A percentile compares a stretch with the other conserved stretches of the same genome.
These are phyloP conservation scores for Macrobrachium rosenbergii DNA, from an alignment of 1,140 invertebrate genomes.

Conservation along the genomic window DNA sequence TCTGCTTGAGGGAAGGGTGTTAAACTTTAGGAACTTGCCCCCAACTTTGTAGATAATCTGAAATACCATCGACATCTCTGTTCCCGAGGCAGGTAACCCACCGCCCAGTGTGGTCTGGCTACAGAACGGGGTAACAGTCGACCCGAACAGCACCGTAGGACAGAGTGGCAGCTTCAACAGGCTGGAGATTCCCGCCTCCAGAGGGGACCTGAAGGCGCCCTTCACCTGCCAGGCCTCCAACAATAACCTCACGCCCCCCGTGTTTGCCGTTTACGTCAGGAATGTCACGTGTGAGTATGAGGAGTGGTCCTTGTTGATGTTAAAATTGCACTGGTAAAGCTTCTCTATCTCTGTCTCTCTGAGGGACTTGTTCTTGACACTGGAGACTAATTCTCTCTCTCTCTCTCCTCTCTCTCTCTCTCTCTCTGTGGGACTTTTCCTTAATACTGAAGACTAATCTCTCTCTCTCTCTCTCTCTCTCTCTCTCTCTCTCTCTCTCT, in stretches of 20 bases:
- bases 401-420: too few relatives aligned
- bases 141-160: constrained; percentile 57
- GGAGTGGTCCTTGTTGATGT: background rate
- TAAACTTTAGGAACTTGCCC: too few relatives aligned
- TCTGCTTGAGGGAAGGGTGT: too few relatives aligned
- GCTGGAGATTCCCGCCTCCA: constrained; percentile 64
- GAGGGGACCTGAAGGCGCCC: constrained; percentile 83
- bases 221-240: constrained; percentile 89
- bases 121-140: constrained; percentile 56
- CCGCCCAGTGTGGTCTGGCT: constrained; percentile 60
- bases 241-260: constrained; percentile 81
- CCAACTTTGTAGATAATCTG: background rate
- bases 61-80: background rate
- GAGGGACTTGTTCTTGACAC: too few relatives aligned
- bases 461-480: too few relatives aligned
- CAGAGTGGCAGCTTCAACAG: constrained; percentile 53
- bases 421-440: too few relatives aligned
- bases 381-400: too few relatives aligned
- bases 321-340: too few relatives aligned
- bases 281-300: constrained; percentile 89
- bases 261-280: constrained; percentile 83
- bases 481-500: too few relatives aligned
- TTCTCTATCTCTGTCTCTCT: too few relatives aligned
- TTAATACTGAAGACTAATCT: too few relatives aligned
- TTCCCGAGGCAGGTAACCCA: constrained; percentile 29